A percentile compares a stretch with the other conserved stretches of the same genome.
Evolutionary conservation across 1,140 invertebrate species (phyloP).

Genomic region (Nebria ingens): DNA sequence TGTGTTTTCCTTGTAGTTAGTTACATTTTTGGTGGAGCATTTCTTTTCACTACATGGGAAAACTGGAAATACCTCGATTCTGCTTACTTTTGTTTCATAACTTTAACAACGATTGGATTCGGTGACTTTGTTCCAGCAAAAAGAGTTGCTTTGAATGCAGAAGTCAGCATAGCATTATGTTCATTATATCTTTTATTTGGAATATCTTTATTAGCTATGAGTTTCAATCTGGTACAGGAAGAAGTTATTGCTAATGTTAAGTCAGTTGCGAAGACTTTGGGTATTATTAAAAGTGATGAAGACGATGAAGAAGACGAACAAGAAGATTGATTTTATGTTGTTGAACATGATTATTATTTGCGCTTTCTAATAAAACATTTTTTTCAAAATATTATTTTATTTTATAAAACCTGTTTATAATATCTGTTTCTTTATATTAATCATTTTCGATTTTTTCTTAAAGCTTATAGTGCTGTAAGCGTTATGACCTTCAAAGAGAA

Average conservation of each 20-base stretch:
- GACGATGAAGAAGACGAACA: constrained; percentile 40
- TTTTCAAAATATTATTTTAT: no score
- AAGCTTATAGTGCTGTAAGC: no score
- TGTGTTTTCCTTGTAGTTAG: constrained; percentile 80
- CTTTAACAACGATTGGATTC: constrained; percentile 89
- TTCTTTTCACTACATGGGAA: constrained; percentile 78
- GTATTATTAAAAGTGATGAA: constrained; percentile 75
- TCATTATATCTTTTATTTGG: constrained; percentile 91
- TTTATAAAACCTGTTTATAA: no score
- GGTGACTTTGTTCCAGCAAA: constrained; percentile 89
- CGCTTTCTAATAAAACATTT: no score
- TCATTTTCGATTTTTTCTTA: no score
- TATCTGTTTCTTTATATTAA: no score
- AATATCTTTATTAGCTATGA: constrained; percentile 95
- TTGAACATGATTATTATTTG: no score
- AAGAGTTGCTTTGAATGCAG: constrained; percentile 53
- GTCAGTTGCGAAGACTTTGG: constrained; percentile 66
- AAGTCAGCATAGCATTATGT: constrained; percentile 79
- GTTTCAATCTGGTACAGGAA: constrained; percentile 93
- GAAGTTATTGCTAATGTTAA: constrained; percentile 83
- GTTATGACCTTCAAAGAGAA: no score
- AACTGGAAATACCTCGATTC: constrained; percentile 82
- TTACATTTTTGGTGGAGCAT: constrained; percentile 80
- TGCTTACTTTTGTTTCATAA: constrained; percentile 94
- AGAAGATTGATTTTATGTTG: constrained; percentile 29